Conservation (phyloP, 2,797 vertebrate species). For the Galago senegalensis region DNA sequence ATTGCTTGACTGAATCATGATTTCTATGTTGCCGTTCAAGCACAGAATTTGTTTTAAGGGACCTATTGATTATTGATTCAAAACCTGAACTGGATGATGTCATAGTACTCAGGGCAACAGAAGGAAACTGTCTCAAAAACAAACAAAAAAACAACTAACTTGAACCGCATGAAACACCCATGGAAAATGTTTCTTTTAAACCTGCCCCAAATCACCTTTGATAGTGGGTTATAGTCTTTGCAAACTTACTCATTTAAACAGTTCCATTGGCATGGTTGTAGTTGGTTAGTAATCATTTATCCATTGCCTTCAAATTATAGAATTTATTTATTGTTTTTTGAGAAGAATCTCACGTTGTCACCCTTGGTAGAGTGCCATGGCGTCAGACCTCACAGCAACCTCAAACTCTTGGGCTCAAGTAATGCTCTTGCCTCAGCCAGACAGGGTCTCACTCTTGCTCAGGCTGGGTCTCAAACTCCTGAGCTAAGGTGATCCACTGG, state of each 20-base stretch:
- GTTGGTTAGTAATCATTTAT: background rate
- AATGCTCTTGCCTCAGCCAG: too few relatives aligned
- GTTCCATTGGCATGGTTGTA: slow-evolving; percentile 1
- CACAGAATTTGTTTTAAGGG: slow-evolving; percentile 9
- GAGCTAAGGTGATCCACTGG: too few relatives aligned
- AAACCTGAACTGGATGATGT: background rate
- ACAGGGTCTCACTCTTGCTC: too few relatives aligned
- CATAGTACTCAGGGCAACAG: too few relatives aligned
- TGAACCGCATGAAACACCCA: background rate
- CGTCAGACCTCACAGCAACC: too few relatives aligned
- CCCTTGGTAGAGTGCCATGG: too few relatives aligned
- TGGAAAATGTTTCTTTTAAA: slow-evolving; percentile 12
- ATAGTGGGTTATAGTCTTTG: slow-evolving; percentile 31
- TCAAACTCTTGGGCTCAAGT: too few relatives aligned
- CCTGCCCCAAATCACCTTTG: background rate
- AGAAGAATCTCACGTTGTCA: too few relatives aligned
- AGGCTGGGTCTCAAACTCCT: too few relatives aligned
- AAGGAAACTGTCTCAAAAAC: too few relatives aligned
- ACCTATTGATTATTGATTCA: slow-evolving; percentile 29
- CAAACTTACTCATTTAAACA: background rate
- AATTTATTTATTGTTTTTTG: background rate
- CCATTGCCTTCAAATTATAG: background rate
- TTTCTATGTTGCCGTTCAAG: background rate
- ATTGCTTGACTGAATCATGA: background rate
- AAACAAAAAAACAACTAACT: background rate